Base-by-base conservation (phyloP, 1,140 invertebrate genomes). In the Leucophenga varia region DNA sequence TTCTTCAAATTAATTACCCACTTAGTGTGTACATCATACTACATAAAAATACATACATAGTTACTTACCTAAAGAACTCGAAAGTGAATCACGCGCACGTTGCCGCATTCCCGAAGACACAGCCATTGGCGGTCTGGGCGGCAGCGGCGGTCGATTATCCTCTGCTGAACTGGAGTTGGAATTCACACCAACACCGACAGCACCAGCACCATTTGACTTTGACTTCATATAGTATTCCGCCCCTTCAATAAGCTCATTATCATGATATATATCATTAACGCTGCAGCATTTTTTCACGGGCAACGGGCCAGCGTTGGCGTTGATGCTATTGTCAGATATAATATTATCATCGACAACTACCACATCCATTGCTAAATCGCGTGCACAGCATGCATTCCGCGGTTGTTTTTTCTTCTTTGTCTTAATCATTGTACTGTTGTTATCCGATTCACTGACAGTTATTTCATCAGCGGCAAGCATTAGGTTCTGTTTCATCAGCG, bases 391-490 rank as follows among this genome's bases (percentile, higher is more conserved):
- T 6, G 10, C 22, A 25, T 25, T 25, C 10, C 22, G 22, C 22
- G 10, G 10, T 25, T 25, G 22, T 25, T 25, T 25, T 10, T 25
- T 25, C 14, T 71, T 71, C 39, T 67, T 71, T 42, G 59, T 65
- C 18, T 72, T 72, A 25, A 72, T 59, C 55, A 69, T 72, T 8
- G 69, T 72, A 43, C 69, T 72, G 35, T 72, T 72, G 42, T 72
- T 72, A 47, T 72, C 69, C n/a, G 69, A 72, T 19, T 72, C 69
- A n/a, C 69, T 72, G 40, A 72, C 69, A 17, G 69, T 72, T 6
- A 72, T 72, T 47, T 72, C 69, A 43, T 72, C 69, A 0, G 69
- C 69, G 8, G 61, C 69, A 4, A 72, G 49, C 64, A 72, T 72
- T 67, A 17, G 63, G 61, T 10, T 63, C 60, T 17, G 61, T 57